phyloP scores from a whole-genome alignment of 2,888 invertebrate genomes.

The Oligia latruncula region DNA sequence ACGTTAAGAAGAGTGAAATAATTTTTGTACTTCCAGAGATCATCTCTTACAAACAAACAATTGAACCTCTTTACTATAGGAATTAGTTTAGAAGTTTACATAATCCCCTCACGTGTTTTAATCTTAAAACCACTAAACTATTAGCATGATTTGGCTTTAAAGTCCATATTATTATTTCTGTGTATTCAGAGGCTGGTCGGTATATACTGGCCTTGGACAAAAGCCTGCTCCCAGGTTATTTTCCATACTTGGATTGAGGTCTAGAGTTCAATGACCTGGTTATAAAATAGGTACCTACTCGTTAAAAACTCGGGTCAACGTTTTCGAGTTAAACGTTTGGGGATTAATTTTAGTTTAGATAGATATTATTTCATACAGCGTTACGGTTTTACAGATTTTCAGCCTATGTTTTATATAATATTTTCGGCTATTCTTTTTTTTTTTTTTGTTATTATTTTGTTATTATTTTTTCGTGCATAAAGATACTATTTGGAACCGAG shows the following conservation, averaged over 20 bases:
- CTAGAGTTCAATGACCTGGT: slow-evolving; percentile 27
- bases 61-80: not conserved
- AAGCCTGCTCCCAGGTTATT: not conserved
- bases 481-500: too few relatives aligned
- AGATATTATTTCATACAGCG: slow-evolving; percentile 5
- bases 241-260: not conserved
- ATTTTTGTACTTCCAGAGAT: not conserved
- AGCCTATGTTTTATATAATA: not conserved
- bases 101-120: not conserved
- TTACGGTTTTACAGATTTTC: not conserved
- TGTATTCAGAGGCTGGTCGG: not conserved
- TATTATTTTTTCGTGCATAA: not conserved
- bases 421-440: not conserved
- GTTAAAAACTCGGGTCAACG: slow-evolving; percentile 12
- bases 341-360: slow-evolving; percentile 18
- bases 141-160: not conserved
- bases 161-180: not conserved
- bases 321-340: slow-evolving; percentile 1
- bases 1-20: too few relatives aligned
- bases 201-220: not conserved
- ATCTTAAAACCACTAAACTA: slow-evolving; percentile 4
- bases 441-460: not conserved
- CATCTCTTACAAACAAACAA: not conserved
- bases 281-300: slow-evolving; percentile 15
- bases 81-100: not conserved